Base-by-base conservation (phyloP, 2,797 vertebrate species). In the Vespertilio murinus region DNA sequence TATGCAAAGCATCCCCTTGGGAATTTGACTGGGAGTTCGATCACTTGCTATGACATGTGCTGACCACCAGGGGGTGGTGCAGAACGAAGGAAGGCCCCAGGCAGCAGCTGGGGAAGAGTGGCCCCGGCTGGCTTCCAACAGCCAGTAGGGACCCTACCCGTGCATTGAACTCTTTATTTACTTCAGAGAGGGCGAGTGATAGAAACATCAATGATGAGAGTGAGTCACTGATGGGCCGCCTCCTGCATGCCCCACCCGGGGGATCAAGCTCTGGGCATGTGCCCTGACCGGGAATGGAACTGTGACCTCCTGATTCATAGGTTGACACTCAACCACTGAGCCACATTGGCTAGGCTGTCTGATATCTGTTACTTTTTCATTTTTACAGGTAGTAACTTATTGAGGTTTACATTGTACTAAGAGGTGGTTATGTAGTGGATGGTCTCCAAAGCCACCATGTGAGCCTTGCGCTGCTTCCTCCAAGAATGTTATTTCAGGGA, bases 391-490 rank as follows among this genome's bases (percentile, higher is more conserved):
- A 35, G 28, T n/a, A 59, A 75, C 23, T 54, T 71, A 61, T 11
- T 20, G 4, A 52, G 25, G 20, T 70, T 64, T 77, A 64, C 22
- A 13, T 0, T n/a, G 25, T 47, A 69, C n/a, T 70, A 33, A 74
- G 75, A 38, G 20, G 45, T 54, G 14, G 40, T 80, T 33, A 61
- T 28, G 49, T 33, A 16, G 69, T 30, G n/a, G 4, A 13, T 28
- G 38, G 52, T 56, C 54, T 87, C 77, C 47, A 82, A 70, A 38
- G 75, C 28, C 73, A 85, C 35, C 30, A 47, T 14, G 9, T 40
- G 65, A 86, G 45, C 42, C 35, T 88, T 79, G 52, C 5, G 25
- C 35, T 92, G 45, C 22, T 92, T 91, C 74, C 84, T 95, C 70
- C 3, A 59, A 77, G 70, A 83, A 52, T 13, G 40, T 16, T 52